Percentiles rank a stretch among this genome's conserved stretches.
Conservation (phyloP, 2,888 invertebrate genomes). For the Coecobrya sp. region DNA sequence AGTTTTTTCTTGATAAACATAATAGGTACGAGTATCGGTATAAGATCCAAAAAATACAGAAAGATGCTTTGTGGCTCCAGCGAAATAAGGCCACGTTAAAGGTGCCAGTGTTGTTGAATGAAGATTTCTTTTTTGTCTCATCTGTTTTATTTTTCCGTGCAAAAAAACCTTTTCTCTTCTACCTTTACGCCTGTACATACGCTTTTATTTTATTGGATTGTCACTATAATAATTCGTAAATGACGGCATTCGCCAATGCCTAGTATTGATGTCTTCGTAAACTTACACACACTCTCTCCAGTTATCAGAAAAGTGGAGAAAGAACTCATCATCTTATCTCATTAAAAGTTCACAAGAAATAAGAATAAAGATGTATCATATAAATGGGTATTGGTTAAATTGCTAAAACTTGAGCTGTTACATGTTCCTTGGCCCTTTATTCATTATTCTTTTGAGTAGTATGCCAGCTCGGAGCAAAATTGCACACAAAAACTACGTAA, state of each 20-base stretch:
- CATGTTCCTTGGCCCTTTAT: not conserved
- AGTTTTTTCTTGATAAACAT: constrained; percentile 7
- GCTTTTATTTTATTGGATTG: constrained; percentile 7
- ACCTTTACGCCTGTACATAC: constrained; percentile 2
- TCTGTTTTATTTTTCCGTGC: constrained; percentile 29
- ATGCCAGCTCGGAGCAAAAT: constrained; percentile 13
- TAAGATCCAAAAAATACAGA: not conserved
- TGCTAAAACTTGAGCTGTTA: constrained; percentile 45
- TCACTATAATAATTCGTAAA: not conserved
- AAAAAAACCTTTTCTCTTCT: not conserved
- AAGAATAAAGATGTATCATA: constrained; percentile 47
- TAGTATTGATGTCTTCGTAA: not conserved
- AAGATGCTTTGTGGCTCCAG: constrained; percentile 29
- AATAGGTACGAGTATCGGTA: not conserved
- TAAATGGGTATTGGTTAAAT: constrained; percentile 47
- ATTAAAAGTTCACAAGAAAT: constrained; percentile 64
- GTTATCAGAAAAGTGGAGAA: constrained; percentile 1
- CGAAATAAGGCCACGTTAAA: not conserved
- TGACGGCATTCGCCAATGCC: not conserved
- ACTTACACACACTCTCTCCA: not conserved
- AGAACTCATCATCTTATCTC: constrained; percentile 38
- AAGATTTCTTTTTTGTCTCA: constrained; percentile 8
- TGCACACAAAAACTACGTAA: not conserved
- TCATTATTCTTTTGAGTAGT: constrained; percentile 2
- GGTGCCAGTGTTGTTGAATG: not conserved